Evolutionary conservation across 2,113 vertebrate species (phyloP).

Genomic region (Pachyramphus minor): DNA sequence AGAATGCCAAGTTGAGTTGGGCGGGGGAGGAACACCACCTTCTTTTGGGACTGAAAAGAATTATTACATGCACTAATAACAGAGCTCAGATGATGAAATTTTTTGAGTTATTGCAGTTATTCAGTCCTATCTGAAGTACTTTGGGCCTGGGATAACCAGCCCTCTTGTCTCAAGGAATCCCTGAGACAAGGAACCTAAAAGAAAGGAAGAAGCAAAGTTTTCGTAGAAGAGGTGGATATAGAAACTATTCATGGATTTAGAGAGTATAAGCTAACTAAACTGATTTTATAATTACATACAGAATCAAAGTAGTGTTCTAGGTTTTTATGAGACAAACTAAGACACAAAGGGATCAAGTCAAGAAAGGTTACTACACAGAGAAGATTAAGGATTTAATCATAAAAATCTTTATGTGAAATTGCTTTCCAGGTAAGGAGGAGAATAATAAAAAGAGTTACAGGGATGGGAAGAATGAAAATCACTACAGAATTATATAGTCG

Average conservation of each 20-base stretch:
- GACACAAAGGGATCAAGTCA: neutral
- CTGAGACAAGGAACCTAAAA: neutral
- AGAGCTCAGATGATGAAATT: neutral
- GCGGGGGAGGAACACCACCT: fast-evolving
- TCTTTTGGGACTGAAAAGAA: neutral
- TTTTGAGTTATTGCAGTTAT: neutral
- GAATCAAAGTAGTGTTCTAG: neutral
- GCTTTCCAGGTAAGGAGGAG: neutral
- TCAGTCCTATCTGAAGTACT: neutral
- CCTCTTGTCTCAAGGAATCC: neutral
- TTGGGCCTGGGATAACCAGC: neutral
- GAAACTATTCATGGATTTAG: neutral
- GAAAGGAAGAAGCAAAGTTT: neutral
- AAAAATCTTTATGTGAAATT: neutral
- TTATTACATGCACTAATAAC: neutral
- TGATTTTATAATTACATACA: neutral
- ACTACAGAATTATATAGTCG: neutral
- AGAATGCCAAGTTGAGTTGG: neutral
- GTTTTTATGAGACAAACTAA: neutral
- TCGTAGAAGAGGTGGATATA: neutral
- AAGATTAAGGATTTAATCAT: neutral
- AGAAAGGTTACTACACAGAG: neutral
- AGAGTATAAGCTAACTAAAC: neutral
- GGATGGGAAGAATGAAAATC: neutral
- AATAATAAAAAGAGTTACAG: neutral